A percentile compares a stretch with the other conserved stretches of the same genome.
These are phyloP conservation scores for Thereva unica DNA, from an alignment of 2,888 invertebrate species.

Conservation along the genomic window DNA sequence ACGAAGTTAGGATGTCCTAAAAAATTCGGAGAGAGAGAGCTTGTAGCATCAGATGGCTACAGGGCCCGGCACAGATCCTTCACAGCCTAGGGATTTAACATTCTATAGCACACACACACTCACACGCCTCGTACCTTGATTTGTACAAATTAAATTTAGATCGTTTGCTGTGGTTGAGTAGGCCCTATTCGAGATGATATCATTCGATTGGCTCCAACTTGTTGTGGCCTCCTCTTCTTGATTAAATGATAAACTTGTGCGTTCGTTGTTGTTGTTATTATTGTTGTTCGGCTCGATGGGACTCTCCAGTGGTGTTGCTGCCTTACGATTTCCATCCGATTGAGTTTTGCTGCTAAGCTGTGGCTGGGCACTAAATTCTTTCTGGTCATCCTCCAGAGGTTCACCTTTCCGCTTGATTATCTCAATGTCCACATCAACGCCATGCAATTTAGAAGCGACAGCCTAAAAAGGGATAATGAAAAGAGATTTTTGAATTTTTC, in stretches of 20 bases:
- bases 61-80: no score
- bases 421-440: conserved; percentile 89
- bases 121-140: conserved; percentile 41
- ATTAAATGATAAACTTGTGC: conserved; percentile 40
- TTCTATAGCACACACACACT: no score
- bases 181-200: conserved; percentile 31
- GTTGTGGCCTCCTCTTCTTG: conserved; percentile 31
- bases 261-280: conserved; percentile 43
- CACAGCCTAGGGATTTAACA: no score
- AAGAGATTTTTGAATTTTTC: not conserved
- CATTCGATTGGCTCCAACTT: conserved; percentile 35
- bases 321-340: conserved; percentile 39
- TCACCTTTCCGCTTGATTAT: conserved; percentile 86
- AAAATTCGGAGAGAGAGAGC: no score
- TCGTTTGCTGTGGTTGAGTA: conserved; percentile 26
- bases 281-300: not conserved
- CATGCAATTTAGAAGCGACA: conserved; percentile 90
- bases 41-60: no score
- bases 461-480: conserved; percentile 64
- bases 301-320: conserved; percentile 24
- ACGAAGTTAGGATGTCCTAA: no score
- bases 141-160: conserved; percentile 43
- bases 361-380: conserved; percentile 45
- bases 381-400: conserved; percentile 54
- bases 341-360: conserved; percentile 39